A percentile compares a stretch with the other conserved stretches of the same genome.
These are phyloP conservation scores for Phocoena phocoena DNA, from an alignment of 2,113 vertebrate genomes.

Conservation along the genomic window DNA sequence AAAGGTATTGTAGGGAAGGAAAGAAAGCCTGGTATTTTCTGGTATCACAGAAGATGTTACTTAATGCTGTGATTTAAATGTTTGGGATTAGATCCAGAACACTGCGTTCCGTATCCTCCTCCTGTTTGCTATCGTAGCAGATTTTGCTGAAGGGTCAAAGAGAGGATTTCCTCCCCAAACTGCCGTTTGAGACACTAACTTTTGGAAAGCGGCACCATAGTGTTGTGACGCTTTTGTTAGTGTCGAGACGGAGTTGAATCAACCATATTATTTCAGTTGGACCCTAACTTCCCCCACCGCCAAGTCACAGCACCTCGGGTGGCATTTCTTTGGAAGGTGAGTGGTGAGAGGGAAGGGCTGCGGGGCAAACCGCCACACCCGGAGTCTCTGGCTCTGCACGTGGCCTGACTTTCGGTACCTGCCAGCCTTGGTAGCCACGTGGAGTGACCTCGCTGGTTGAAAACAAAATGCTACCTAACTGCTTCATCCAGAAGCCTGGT, in stretches of 20 bases:
- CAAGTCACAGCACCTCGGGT: background rate
- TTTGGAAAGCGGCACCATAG: background rate
- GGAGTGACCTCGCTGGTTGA: background rate
- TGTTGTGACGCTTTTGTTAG: background rate
- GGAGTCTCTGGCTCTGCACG: accelerated
- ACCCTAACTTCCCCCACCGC: background rate
- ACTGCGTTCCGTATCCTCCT: accelerated
- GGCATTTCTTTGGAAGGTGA: background rate
- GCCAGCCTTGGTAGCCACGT: accelerated
- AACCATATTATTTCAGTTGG: background rate
- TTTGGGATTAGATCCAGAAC: background rate
- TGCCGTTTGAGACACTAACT: background rate
- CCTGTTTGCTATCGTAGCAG: background rate
- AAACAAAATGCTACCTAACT: background rate
- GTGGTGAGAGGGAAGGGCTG: accelerated
- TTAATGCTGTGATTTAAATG: background rate
- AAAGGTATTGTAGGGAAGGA: background rate
- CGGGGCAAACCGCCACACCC: accelerated
- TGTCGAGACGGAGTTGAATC: accelerated
- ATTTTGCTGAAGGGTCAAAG: background rate
- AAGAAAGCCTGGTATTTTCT: background rate
- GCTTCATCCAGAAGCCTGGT: background rate
- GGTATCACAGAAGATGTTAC: background rate
- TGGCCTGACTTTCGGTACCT: background rate
- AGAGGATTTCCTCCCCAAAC: background rate